These are phyloP conservation scores for Lytechinus pictus DNA, from an alignment of 35 echinoderm and acorn worm species.

Conservation along the genomic window DNA sequence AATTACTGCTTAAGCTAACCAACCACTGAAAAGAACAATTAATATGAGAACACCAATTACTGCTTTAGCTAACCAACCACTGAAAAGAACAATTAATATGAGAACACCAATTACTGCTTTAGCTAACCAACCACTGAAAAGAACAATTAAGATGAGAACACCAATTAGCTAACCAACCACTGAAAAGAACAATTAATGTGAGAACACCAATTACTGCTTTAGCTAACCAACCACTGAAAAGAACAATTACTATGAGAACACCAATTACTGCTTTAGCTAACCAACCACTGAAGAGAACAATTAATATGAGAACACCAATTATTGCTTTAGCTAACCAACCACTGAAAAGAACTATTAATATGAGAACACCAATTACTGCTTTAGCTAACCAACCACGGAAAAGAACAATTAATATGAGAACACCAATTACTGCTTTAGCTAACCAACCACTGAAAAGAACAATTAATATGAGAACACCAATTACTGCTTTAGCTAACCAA, in stretches of 20 bases:
- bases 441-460: conserved; percentile 74
- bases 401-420: background rate
- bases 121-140: conserved; percentile 80
- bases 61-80: too few relatives aligned
- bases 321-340: conserved; percentile 82
- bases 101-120: conserved; percentile 76
- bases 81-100: background rate
- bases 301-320: conserved; percentile 39
- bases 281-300: background rate
- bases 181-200: background rate
- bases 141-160: too few relatives aligned
- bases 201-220: conserved; percentile 76
- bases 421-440: conserved; percentile 78
- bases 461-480: too few relatives aligned
- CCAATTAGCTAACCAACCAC: too few relatives aligned
- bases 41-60: too few relatives aligned
- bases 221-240: conserved; percentile 80
- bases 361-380: too few relatives aligned
- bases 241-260: too few relatives aligned
- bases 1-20: conserved; percentile 76
- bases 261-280: too few relatives aligned
- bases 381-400: too few relatives aligned
- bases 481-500: too few relatives aligned
- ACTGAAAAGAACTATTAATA: conserved; percentile 43
- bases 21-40: conserved; percentile 66